A percentile compares a stretch with the other conserved stretches of the same genome.
These are phyloP conservation scores for Drosophila repletoides DNA, from an alignment of 1,140 invertebrate species.

Conservation along the genomic window DNA sequence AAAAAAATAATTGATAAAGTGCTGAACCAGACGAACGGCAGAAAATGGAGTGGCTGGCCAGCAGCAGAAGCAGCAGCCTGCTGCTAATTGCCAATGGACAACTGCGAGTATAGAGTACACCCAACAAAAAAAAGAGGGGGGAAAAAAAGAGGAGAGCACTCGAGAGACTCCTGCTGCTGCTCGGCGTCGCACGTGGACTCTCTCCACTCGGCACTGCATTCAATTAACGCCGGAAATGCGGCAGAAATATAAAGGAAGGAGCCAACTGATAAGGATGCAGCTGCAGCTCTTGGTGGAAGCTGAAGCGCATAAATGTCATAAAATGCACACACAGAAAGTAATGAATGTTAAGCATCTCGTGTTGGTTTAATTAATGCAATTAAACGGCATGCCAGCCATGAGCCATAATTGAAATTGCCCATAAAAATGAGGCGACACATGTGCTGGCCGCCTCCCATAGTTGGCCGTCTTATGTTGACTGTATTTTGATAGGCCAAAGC, in stretches of 20 bases:
- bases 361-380: constrained; percentile 54
- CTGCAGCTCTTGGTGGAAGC: background rate
- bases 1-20: constrained; percentile 41
- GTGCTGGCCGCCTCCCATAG: too few species aligned
- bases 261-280: constrained; percentile 29
- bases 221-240: constrained; percentile 47
- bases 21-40: constrained; percentile 1
- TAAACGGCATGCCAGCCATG: constrained; percentile 29
- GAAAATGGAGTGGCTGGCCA: constrained; percentile 9
- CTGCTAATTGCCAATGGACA: constrained; percentile 23
- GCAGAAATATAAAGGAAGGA: constrained; percentile 24
- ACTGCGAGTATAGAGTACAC: too few species aligned
- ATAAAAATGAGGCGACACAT: constrained; percentile 34
- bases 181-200: background rate
- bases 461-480: too few species aligned
- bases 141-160: too few species aligned
- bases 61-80: too few species aligned
- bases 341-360: constrained; percentile 44
- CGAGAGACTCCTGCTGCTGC: background rate
- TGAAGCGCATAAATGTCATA: constrained; percentile 29
- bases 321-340: constrained; percentile 21
- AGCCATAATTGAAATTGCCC: constrained; percentile 43
- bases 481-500: too few species aligned
- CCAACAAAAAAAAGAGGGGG: too few species aligned
- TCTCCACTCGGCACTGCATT: too few species aligned